Evolutionary conservation across 2,113 vertebrate species (phyloP), one percentile per base, ranked within the genome.

Genomic region (Poecilia latipinna): DNA sequence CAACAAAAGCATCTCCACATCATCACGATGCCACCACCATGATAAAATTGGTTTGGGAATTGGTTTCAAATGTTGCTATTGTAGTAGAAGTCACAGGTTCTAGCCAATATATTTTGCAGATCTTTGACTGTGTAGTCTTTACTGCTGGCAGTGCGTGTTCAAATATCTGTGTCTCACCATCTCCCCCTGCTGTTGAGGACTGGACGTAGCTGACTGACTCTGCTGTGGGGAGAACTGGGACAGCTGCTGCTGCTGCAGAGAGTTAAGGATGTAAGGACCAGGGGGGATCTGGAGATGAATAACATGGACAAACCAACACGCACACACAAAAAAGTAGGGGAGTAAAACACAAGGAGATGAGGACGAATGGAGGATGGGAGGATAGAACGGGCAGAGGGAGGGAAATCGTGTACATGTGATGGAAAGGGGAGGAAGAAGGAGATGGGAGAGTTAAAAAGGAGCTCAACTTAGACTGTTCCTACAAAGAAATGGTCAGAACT

Each of bases 251-350:
- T 96, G 96, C 79, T 96, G 96, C 61, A 96, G 93, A 71, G 95
- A 86, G 88, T 98, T 98, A 94, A 97, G 97, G 93, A 96, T 95
- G 91, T 97, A 90, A 70, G 95, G 96, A 62, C 94, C 93, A 71
- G 93, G 87, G 79, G 95, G 95, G 93, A 98, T 94, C 96, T 97
- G 89, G 69, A 86, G 74, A 84, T 54, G 74, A 70, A 51, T 63
- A 67, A 75, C 68, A 87, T 57, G 69, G 17, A 84, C 44, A 82
- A 61, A 74, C 77, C 70, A 29, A 79, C 62, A 80, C 44, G 17
- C 44, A 48, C 51, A 54, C 51, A 57, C 22, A 57, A n/a, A 63
- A 74, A 48, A 61, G 37, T 12, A 32, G 54, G 68, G 65, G 39
- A 65, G 57, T 33, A 77, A 72, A 73, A 77, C 65, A 74, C 26